Percentiles rank a stretch among this genome's conserved stretches.
phyloP scores from a whole-genome alignment of 2,113 vertebrate species.

The Limanda limanda region DNA sequence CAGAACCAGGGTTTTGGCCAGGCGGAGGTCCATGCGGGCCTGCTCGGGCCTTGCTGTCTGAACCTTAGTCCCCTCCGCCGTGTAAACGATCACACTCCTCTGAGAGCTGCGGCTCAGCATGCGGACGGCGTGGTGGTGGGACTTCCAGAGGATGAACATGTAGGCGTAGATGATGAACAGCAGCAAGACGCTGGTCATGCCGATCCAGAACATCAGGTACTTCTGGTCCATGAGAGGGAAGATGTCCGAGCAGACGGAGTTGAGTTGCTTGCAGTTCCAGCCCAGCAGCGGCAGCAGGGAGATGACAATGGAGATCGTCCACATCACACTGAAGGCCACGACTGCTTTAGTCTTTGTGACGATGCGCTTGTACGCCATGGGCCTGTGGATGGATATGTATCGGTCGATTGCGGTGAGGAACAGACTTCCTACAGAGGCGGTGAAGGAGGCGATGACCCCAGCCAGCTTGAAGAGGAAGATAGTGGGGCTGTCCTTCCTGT shows the following conservation, averaged over 20 bases:
- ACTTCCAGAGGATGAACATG: conserved; percentile 99
- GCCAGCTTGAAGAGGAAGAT: conserved; percentile 97
- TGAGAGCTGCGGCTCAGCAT: conserved; percentile 97
- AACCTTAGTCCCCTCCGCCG: conserved; percentile 92
- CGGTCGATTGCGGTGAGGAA: conserved; percentile 98
- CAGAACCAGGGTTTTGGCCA: conserved; percentile 97
- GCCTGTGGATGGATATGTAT: conserved; percentile 97
- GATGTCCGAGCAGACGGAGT: conserved; percentile 95
- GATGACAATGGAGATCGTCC: conserved; percentile 93
- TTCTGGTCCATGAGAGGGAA: conserved; percentile 96
- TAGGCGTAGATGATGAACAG: conserved; percentile 98
- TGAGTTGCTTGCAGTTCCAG: conserved; percentile 98
- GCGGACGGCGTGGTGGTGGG: conserved; percentile 95
- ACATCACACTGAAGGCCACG: conserved; percentile 97
- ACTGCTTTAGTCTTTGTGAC: conserved; percentile 96
- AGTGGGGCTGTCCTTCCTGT: conserved; percentile 93
- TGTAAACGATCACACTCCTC: conserved; percentile 94
- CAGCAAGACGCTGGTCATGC: conserved; percentile 91
- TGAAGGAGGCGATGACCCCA: conserved; percentile 97
- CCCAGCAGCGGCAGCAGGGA: conserved; percentile 95
- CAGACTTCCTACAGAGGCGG: conserved; percentile 95
- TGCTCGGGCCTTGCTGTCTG: conserved; percentile 95
- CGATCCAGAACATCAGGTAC: conserved; percentile 98
- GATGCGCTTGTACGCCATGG: conserved; percentile 94
- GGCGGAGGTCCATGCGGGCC: conserved; percentile 96